These are phyloP conservation scores for Chlamydotis undulata DNA, from an alignment of 2,113 vertebrate genomes.

Conservation along the genomic window DNA sequence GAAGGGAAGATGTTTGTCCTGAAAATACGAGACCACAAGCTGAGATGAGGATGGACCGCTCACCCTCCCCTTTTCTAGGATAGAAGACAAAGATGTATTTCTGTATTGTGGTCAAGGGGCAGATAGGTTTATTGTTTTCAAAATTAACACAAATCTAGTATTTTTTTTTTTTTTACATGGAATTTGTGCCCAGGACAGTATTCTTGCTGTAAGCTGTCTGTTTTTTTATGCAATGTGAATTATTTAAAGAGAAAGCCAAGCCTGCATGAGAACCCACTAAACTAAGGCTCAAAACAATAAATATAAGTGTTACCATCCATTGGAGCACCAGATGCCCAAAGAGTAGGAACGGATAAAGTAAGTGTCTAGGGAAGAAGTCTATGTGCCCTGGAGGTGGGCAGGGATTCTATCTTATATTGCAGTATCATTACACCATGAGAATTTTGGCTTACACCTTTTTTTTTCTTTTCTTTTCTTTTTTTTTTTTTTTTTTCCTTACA, in stretches of 20 bases:
- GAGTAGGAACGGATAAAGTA: neutral
- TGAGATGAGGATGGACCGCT: neutral
- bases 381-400: neutral
- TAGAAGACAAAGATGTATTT: neutral
- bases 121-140: neutral
- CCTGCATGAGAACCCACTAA: neutral
- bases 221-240: neutral
- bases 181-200: neutral
- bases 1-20: neutral
- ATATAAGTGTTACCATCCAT: neutral
- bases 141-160: neutral
- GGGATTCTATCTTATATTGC: neutral
- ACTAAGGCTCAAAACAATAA: neutral
- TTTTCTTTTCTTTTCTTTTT: neutral
- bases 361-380: neutral
- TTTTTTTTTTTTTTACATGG: neutral
- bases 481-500: conserved; percentile 24
- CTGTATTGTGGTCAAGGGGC: neutral
- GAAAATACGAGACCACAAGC: neutral
- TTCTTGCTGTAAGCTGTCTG: neutral
- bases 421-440: neutral
- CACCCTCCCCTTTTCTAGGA: neutral
- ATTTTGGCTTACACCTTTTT: neutral
- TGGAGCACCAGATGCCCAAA: neutral
- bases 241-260: neutral